phyloP scores from a whole-genome alignment of 2,113 vertebrate species.

The Fregata magnificens region DNA sequence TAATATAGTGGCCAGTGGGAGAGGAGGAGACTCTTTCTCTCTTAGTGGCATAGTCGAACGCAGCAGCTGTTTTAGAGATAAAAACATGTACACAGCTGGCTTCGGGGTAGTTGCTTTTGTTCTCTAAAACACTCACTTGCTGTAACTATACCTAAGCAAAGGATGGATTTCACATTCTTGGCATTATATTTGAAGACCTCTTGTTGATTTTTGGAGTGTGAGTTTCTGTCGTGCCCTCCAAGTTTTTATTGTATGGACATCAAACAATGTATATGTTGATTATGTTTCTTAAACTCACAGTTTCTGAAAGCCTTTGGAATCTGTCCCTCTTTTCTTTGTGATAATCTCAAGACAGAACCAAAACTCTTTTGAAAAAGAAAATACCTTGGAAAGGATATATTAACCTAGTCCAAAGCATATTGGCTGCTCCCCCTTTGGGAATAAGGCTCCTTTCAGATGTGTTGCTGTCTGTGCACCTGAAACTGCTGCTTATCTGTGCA shows the following conservation, averaged over 20 bases:
- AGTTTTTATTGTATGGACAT: neutral
- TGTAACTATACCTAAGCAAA: neutral
- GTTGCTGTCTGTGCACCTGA: slow-evolving; percentile 9
- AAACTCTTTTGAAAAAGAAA: neutral
- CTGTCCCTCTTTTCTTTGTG: neutral
- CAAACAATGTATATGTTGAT: neutral
- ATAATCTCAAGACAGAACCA: neutral
- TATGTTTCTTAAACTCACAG: neutral
- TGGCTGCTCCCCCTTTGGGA: neutral
- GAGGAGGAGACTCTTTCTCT: slow-evolving; percentile 2
- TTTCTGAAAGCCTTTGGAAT: neutral
- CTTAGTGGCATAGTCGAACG: neutral
- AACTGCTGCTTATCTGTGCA: neutral
- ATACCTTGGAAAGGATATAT: neutral
- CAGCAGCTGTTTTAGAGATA: slow-evolving; percentile 49
- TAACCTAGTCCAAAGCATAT: neutral
- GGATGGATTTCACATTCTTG: neutral
- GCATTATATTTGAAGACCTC: neutral
- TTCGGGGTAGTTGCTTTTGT: slow-evolving; percentile 39
- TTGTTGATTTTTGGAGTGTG: neutral
- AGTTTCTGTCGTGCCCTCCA: neutral
- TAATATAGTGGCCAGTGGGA: slow-evolving; percentile 63
- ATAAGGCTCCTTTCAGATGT: slow-evolving; percentile 1
- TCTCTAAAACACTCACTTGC: neutral
- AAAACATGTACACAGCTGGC: slow-evolving; percentile 59